phyloP scores from a whole-genome alignment of 2,888 invertebrate species.

The Zonitis immaculata region DNA sequence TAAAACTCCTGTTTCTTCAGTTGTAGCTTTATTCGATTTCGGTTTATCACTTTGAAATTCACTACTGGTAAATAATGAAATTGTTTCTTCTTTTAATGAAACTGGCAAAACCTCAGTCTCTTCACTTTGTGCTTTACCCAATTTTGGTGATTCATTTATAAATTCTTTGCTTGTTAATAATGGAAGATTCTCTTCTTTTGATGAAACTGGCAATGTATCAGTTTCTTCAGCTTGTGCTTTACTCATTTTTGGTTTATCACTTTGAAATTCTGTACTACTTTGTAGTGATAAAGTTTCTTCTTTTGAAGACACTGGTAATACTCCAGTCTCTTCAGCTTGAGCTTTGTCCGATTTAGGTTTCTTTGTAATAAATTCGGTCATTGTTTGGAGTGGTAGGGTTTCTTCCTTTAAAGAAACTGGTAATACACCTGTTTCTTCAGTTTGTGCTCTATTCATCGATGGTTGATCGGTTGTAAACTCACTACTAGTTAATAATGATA shows the following conservation, averaged over 20 bases:
- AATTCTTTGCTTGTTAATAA: not conserved
- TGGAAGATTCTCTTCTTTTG: not conserved
- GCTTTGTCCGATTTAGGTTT: not conserved
- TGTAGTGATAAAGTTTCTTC: conserved; percentile 3
- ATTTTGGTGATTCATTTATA: not conserved
- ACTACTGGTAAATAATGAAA: not conserved
- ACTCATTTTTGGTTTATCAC: not conserved
- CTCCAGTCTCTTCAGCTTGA: conserved; percentile 2
- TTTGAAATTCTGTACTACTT: not conserved
- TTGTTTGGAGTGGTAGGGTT: not conserved
- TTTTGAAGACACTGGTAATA: conserved; percentile 1
- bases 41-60: conserved; percentile 16
- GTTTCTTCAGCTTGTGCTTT: conserved; percentile 3
- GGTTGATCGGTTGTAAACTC: conserved; percentile 31
- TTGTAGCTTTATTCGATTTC: conserved; percentile 15
- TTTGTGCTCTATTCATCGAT: conserved; percentile 31
- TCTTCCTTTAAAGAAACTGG: conserved; percentile 3
- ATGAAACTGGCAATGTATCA: not conserved
- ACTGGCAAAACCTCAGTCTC: conserved; percentile 1
- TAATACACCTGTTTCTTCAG: conserved; percentile 1
- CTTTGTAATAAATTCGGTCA: not conserved
- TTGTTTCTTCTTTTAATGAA: not conserved
- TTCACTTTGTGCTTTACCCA: not conserved
- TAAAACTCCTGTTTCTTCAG: conserved; percentile 44
- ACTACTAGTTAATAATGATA: conserved; percentile 40